Base-by-base conservation (phyloP, 2,888 invertebrate genomes). In the Ischnus inquisitorius region DNA sequence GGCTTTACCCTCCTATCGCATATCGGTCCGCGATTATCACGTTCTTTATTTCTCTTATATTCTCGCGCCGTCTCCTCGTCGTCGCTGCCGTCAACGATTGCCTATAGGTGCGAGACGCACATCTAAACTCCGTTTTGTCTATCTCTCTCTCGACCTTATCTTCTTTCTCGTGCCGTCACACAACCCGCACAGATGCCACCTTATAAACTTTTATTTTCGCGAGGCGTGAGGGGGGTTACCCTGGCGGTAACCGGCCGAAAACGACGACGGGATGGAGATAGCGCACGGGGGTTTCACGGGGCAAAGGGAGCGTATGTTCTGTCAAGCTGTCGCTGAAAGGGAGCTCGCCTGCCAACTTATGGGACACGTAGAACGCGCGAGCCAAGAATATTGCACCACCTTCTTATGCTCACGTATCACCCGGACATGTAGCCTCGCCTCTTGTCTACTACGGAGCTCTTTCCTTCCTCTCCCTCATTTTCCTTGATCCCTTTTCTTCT, bases 281-380 rank as follows among this genome's bases (percentile, higher is more conserved):
- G 46, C 60, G 68, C 14, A 54, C 43, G 25, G 46, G 71, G 46
- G 41, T 71, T 77, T 67, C 71, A 16, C 34, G 64, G 64, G 82
- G 88, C 89, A 88, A 85, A 86, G 87, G 87, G 88, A 88, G 90
- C 89, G 90, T 92, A 92, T 92, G 91, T 92, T 92, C 92, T 92
- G 92, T 92, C 92, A 92, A 92, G 92, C 92, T 92, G 92, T 92
- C 92, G 92, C 92, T 92, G 90, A 91, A 91, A 90, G 89, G 89
- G 88, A 92, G 88, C 90, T 88, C 88, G 90, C 87, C 92, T 92
- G 92, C 92, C 92, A 92, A 92, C 92, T 92, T 91, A 92, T 92
- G 90, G 91, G 91, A 92, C 92, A 92, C 90, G 91, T 92, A 91
- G 91, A 92, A 92, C 91, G 79, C 82, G 89, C 90, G 88, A 91